Evolutionary conservation across 2,888 invertebrate species (phyloP).

Genomic region (Torymus texanus): DNA sequence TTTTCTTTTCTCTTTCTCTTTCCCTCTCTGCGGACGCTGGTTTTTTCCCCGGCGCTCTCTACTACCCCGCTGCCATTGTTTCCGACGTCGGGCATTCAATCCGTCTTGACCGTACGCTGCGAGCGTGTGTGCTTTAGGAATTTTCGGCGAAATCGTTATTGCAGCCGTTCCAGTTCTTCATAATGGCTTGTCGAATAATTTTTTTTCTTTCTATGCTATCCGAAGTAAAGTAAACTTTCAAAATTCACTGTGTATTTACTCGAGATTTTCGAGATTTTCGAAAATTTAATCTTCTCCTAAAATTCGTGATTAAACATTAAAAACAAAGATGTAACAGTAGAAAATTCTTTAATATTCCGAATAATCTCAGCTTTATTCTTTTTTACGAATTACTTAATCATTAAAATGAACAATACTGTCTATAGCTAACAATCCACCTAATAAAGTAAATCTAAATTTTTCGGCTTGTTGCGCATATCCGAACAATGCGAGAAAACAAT

Average conservation of each 20-base stretch:
- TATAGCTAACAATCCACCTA: neutral
- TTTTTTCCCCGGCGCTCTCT: slow-evolving; percentile 2
- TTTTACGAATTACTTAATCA: too few relatives aligned
- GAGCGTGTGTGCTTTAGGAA: slow-evolving; percentile 24
- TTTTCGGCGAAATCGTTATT: slow-evolving; percentile 5
- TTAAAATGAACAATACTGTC: too few relatives aligned
- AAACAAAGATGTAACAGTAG: too few relatives aligned
- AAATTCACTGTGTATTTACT: too few relatives aligned
- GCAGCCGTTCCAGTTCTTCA: slow-evolving; percentile 1
- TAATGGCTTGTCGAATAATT: neutral
- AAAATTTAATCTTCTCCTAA: too few relatives aligned
- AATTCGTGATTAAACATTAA: too few relatives aligned
- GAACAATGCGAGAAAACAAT: slow-evolving; percentile 31
- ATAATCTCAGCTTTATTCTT: too few relatives aligned
- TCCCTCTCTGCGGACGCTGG: neutral
- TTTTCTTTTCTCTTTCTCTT: slow-evolving; percentile 22
- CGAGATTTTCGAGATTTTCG: too few relatives aligned
- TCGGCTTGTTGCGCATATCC: neutral
- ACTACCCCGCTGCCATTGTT: slow-evolving; percentile 29
- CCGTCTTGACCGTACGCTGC: slow-evolving; percentile 15
- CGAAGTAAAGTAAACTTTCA: neutral
- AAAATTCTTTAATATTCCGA: too few relatives aligned
- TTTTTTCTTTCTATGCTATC: slow-evolving; percentile 2
- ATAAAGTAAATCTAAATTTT: slow-evolving; percentile 1
- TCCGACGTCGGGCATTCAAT: slow-evolving; percentile 24